These are phyloP conservation scores for Apocrypta bakeri DNA, from an alignment of 1,140 invertebrate genomes.

Conservation along the genomic window DNA sequence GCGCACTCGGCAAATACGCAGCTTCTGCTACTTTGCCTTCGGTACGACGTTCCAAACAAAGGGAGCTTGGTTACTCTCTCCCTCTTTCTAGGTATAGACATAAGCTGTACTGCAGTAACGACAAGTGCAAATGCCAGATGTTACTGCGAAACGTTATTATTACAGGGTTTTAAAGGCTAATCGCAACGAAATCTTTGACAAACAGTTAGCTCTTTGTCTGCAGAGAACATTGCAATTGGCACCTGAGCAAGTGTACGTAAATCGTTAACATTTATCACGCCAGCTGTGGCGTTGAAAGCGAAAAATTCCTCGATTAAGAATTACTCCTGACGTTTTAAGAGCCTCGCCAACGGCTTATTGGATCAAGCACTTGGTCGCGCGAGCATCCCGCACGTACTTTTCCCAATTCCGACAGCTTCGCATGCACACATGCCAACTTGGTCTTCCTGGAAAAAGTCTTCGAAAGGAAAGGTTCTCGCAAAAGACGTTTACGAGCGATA, in stretches of 20 bases:
- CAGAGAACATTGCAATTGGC: background rate
- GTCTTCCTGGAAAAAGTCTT: slow-evolving; percentile 6
- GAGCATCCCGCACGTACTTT: background rate
- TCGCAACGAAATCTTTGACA: slow-evolving; percentile 2
- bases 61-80: background rate
- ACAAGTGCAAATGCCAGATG: slow-evolving; percentile 4
- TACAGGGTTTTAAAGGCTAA: slow-evolving; percentile 3
- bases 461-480: background rate
- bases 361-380: background rate
- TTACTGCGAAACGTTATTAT: background rate
- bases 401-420: background rate
- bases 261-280: too few species aligned
- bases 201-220: background rate
- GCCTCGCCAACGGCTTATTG: slow-evolving; percentile 7
- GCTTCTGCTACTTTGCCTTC: background rate
- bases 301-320: background rate
- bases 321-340: background rate
- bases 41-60: slow-evolving; percentile 17
- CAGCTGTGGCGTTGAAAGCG: too few species aligned
- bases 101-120: too few species aligned
- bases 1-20: slow-evolving; percentile 18
- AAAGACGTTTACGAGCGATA: slow-evolving; percentile 37
- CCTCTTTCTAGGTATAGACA: too few species aligned
- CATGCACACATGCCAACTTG: background rate
- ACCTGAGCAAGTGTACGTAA: too few species aligned